A percentile compares a stretch with the other conserved stretches of the same genome.
Evolutionary conservation across 2,797 vertebrate genomes (phyloP).

Genomic region (Periparus ater): DNA sequence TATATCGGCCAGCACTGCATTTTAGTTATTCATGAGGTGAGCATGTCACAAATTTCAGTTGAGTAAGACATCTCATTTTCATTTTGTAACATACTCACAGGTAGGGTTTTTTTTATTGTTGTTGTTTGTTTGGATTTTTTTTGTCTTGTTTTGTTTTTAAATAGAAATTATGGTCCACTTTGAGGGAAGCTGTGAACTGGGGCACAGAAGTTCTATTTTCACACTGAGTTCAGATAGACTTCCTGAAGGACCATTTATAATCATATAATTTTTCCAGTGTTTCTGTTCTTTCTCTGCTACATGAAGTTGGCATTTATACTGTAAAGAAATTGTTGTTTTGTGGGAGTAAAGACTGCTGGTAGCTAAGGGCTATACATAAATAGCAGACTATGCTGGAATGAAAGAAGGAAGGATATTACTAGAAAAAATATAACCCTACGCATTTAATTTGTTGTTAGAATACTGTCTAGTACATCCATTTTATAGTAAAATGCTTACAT

Average conservation of each 20-base stretch:
- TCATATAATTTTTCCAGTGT: background rate
- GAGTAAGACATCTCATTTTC: background rate
- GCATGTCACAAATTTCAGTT: background rate
- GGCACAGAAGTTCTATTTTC: background rate
- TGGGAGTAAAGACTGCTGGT: background rate
- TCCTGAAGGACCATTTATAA: background rate
- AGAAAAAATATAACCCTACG: background rate
- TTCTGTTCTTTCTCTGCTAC: background rate
- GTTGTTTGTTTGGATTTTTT: background rate
- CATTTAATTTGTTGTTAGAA: background rate
- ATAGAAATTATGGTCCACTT: background rate
- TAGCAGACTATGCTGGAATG: background rate
- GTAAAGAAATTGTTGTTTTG: background rate
- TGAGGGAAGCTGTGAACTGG: background rate
- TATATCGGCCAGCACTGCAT: background rate
- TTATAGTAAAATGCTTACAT: background rate
- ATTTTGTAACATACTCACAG: background rate
- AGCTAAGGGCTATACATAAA: background rate
- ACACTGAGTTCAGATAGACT: background rate
- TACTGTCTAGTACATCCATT: background rate
- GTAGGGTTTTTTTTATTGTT: too few relatives aligned
- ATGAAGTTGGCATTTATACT: background rate
- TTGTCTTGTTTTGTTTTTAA: background rate
- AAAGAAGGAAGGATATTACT: background rate
- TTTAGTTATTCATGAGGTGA: background rate